Evolutionary conservation across 2,888 invertebrate genomes (phyloP).

Genomic region (Cryptus viduatorius): DNA sequence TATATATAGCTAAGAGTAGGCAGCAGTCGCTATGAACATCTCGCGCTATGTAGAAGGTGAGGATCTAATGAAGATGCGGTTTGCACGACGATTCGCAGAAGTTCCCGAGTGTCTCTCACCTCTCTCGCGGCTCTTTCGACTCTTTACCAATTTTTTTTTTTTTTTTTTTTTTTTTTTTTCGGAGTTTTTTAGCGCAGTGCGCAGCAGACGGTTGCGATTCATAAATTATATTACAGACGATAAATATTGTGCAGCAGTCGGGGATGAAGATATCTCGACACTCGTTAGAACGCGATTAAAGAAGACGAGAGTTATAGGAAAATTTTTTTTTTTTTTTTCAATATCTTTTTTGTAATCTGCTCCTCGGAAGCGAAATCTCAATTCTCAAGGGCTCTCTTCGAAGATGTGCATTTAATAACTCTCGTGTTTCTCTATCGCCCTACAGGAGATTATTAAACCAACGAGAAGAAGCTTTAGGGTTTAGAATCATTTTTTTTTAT

Average conservation of each 20-base stretch:
- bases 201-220: neutral
- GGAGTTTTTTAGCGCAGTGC: neutral
- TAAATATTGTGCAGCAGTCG: conserved; percentile 47
- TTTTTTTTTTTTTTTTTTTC: neutral
- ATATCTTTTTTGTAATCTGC: neutral
- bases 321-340: neutral
- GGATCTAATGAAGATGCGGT: conserved; percentile 79
- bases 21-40: conserved; percentile 55
- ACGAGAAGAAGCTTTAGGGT: neutral
- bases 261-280: conserved; percentile 56
- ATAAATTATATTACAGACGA: conserved; percentile 18
- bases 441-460: conserved; percentile 23
- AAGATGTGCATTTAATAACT: conserved; percentile 6
- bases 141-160: conserved; percentile 37
- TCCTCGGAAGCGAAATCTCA: neutral
- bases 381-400: neutral
- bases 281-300: conserved; percentile 57
- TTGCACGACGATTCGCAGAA: conserved; percentile 80
- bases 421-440: conserved; percentile 20
- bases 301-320: neutral
- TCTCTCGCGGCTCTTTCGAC: conserved; percentile 24
- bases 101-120: conserved; percentile 39
- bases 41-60: conserved; percentile 48
- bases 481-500: neutral
- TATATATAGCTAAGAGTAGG: conserved; percentile 47